Conservation (phyloP, 2,113 vertebrate species). For the Ictidomys tridecemlineatus region DNA sequence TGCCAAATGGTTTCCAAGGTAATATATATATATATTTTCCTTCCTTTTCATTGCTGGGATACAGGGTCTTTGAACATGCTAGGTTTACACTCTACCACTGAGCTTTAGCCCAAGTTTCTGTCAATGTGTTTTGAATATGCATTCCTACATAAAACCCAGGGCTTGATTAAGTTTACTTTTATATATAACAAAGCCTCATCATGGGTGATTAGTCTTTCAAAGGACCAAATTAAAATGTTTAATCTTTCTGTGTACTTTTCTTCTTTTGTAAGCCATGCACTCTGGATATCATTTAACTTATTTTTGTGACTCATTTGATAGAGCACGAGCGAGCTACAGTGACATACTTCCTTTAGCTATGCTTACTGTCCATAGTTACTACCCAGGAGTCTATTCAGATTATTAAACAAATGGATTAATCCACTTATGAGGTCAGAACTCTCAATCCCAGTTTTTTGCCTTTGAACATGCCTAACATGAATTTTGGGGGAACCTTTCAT, state of each 20-base stretch:
- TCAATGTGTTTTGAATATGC: slow-evolving; percentile 87
- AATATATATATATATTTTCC: slow-evolving; percentile 54
- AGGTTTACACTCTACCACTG: not conserved
- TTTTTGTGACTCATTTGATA: not conserved
- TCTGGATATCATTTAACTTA: slow-evolving; percentile 12
- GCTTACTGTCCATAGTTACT: no score
- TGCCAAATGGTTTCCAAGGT: slow-evolving; percentile 99
- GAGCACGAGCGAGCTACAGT: no score
- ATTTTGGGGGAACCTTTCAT: no score
- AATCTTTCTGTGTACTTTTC: not conserved
- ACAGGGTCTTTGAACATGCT: not conserved
- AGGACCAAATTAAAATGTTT: slow-evolving; percentile 24
- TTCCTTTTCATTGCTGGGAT: not conserved
- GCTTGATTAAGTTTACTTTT: not conserved
- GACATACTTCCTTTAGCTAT: no score
- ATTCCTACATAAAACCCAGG: not conserved
- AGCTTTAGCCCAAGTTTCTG: not conserved
- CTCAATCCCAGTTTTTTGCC: no score
- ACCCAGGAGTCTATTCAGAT: no score
- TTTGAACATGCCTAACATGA: no score
- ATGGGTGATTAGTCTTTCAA: not conserved
- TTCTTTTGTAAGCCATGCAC: not conserved
- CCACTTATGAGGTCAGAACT: no score
- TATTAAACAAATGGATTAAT: no score
- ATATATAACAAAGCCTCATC: not conserved